phyloP scores from a whole-genome alignment of 2,888 invertebrate species.

The Meganola albula region DNA sequence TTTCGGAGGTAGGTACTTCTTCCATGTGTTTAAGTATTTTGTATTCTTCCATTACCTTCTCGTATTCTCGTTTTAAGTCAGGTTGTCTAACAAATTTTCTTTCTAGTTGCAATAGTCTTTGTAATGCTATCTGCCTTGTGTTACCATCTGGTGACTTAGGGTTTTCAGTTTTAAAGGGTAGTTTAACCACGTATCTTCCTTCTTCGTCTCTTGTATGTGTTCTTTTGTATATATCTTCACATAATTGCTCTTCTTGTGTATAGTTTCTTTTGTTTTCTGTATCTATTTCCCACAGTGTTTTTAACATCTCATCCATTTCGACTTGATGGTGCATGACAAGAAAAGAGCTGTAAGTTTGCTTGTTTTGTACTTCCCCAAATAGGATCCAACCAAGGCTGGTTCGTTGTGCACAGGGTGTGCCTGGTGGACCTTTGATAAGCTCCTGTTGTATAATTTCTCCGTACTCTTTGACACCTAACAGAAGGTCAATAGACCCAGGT shows the following conservation, averaged over 20 bases:
- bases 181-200: conserved; percentile 18
- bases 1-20: conserved; percentile 16
- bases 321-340: conserved; percentile 15
- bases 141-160: conserved; percentile 17
- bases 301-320: conserved; percentile 17
- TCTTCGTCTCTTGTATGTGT: conserved; percentile 7
- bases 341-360: no score
- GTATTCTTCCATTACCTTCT: no score
- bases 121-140: conserved; percentile 12
- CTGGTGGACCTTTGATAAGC: no score
- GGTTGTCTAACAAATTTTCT: conserved; percentile 17
- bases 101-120: conserved; percentile 18
- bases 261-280: conserved; percentile 14
- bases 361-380: conserved; percentile 15
- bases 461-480: no score
- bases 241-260: conserved; percentile 15
- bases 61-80: conserved; percentile 22
- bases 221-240: conserved; percentile 18
- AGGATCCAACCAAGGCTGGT: conserved; percentile 24
- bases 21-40: conserved; percentile 23
- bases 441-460: no score
- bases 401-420: no score
- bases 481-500: no score
- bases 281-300: conserved; percentile 25
- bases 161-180: conserved; percentile 18